Conservation (phyloP, 2,113 vertebrate genomes). For the Pyxicephalus adspersus region DNA sequence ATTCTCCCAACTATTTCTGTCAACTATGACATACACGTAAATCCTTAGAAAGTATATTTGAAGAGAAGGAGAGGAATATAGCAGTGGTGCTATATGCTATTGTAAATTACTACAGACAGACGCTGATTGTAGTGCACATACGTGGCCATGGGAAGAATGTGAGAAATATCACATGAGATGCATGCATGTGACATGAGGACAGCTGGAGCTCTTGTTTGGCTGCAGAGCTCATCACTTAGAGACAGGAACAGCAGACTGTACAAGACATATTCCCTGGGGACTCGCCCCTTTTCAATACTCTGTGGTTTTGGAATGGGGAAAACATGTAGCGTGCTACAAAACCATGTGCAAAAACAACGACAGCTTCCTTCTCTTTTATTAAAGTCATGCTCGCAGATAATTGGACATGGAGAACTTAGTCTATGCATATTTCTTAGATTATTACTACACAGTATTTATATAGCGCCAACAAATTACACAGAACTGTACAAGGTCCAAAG, state of each 20-base stretch:
- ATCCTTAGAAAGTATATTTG: too few relatives aligned
- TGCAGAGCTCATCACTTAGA: not conserved
- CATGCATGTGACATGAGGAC: slow-evolving; percentile 51
- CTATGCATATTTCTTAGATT: too few relatives aligned
- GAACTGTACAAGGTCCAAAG: too few relatives aligned
- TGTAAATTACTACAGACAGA: too few relatives aligned
- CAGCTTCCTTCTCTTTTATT: not conserved
- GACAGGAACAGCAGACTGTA: not conserved
- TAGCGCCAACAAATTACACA: too few relatives aligned
- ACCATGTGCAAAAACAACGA: not conserved
- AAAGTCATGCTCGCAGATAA: too few relatives aligned
- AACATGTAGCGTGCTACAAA: too few relatives aligned
- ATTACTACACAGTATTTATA: too few relatives aligned
- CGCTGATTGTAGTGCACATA: not conserved
- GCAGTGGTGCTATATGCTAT: not conserved
- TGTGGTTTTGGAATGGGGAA: not conserved
- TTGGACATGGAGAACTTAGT: too few relatives aligned
- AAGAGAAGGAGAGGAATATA: not conserved
- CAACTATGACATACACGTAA: not conserved
- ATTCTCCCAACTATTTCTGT: too few relatives aligned
- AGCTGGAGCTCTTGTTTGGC: slow-evolving; percentile 47
- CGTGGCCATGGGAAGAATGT: slow-evolving; percentile 15
- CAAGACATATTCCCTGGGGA: not conserved
- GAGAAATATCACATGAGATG: slow-evolving; percentile 41
- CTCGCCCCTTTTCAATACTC: not conserved